phyloP scores from a whole-genome alignment of 2,888 invertebrate species.

The Sabellastarte sp. region DNA sequence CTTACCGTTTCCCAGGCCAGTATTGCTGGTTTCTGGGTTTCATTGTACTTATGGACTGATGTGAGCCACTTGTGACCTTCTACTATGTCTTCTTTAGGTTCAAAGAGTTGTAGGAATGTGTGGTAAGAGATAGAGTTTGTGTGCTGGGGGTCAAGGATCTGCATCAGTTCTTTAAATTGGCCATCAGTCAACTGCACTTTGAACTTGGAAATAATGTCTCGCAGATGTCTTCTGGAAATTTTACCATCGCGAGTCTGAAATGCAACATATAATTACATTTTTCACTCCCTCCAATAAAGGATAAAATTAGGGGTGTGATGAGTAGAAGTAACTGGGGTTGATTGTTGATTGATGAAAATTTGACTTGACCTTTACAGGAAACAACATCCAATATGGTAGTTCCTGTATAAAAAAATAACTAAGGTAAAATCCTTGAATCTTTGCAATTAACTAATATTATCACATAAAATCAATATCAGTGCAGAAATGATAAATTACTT shows the following conservation, averaged over 20 bases:
- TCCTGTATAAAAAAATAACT: too few relatives aligned
- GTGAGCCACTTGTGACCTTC: conserved; percentile 57
- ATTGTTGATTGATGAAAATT: too few relatives aligned
- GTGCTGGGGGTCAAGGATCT: conserved; percentile 44
- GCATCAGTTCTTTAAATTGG: conserved; percentile 50
- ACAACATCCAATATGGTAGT: too few relatives aligned
- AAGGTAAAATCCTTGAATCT: too few relatives aligned
- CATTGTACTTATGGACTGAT: conserved; percentile 51
- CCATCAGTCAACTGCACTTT: conserved; percentile 44
- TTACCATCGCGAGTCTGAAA: conserved; percentile 47
- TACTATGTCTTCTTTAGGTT: conserved; percentile 38
- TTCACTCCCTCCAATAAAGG: too few relatives aligned
- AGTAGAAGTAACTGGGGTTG: too few relatives aligned
- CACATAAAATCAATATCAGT: too few relatives aligned
- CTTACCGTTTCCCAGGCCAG: conserved; percentile 57
- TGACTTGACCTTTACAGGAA: too few relatives aligned
- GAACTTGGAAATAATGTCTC: conserved; percentile 46
- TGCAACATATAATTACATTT: too few relatives aligned
- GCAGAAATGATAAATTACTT: too few relatives aligned
- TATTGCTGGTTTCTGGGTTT: conserved; percentile 46
- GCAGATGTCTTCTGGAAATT: conserved; percentile 46
- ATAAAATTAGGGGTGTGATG: too few relatives aligned
- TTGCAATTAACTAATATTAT: too few relatives aligned
- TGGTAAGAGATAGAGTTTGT: conserved; percentile 51
- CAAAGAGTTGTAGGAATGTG: conserved; percentile 52